phyloP scores from a whole-genome alignment of 2,113 vertebrate species.

The Anseranas semipalmata region DNA sequence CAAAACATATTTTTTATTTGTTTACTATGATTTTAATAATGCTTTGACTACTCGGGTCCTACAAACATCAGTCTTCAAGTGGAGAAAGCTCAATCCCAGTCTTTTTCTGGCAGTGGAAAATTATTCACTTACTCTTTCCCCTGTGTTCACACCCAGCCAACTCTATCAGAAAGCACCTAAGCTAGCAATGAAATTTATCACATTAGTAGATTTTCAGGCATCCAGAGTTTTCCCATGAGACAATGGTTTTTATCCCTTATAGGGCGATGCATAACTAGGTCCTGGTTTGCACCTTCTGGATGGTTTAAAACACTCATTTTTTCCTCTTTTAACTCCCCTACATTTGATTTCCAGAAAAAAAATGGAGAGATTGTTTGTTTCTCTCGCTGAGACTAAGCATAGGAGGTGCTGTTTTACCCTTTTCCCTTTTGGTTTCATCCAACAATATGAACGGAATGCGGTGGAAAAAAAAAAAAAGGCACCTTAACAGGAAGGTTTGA shows the following conservation, averaged over 20 bases:
- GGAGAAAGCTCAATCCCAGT: background rate
- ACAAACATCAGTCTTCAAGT: background rate
- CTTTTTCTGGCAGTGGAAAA: background rate
- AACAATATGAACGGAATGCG: background rate
- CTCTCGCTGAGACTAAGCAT: rapidly evolving
- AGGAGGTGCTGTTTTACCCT: background rate
- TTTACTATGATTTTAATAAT: background rate
- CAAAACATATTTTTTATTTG: background rate
- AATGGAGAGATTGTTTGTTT: background rate
- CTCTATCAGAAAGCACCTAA: background rate
- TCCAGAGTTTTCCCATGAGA: background rate
- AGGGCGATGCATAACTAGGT: too few relatives aligned
- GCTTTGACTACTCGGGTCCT: background rate
- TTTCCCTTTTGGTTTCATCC: background rate
- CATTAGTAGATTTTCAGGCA: background rate
- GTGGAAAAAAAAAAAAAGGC: background rate
- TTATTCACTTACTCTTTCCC: background rate
- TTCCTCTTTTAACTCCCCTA: background rate
- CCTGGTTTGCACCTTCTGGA: background rate
- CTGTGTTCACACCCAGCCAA: background rate
- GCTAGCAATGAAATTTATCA: background rate
- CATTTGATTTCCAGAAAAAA: background rate
- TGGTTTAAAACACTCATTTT: background rate
- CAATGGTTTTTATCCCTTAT: background rate
- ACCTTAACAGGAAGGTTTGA: background rate